Percentiles rank a stretch among this genome's conserved stretches.
Evolutionary conservation across 2,888 invertebrate genomes (phyloP).

Genomic region (Aphodius sticticus): DNA sequence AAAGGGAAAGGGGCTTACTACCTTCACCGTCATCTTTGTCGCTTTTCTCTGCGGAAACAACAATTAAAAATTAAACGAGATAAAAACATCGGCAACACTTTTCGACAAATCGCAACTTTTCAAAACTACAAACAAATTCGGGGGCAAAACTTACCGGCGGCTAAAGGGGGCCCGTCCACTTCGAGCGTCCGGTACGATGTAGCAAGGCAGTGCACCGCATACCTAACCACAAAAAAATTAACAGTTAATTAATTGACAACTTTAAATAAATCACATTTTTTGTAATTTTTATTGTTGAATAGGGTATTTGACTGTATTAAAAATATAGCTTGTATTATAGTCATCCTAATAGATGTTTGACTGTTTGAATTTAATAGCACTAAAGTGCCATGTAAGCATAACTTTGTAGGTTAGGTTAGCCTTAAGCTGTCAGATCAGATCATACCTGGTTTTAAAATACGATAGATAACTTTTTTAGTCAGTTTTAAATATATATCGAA

Average conservation of each 20-base stretch:
- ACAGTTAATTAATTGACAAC: neutral
- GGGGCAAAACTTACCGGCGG: conserved; percentile 50
- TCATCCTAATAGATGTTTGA: no score
- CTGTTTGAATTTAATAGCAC: no score
- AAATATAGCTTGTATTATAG: no score
- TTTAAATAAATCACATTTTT: neutral
- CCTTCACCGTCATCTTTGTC: conserved; percentile 21
- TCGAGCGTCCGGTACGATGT: conserved; percentile 65
- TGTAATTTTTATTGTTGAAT: no score
- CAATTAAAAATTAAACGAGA: conserved; percentile 21
- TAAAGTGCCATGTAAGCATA: no score
- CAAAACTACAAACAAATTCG: neutral
- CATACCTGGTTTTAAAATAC: no score
- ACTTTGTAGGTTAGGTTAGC: no score
- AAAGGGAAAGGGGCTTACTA: neutral
- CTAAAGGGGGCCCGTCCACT: conserved; percentile 51
- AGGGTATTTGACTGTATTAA: no score
- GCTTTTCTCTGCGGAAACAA: conserved; percentile 11
- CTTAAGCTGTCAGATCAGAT: no score
- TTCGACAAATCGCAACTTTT: neutral
- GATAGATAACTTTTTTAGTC: no score
- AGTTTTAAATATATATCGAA: no score
- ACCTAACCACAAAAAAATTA: conserved; percentile 41
- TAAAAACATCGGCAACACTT: neutral
- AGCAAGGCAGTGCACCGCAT: conserved; percentile 66